phyloP scores from a whole-genome alignment of 2,888 invertebrate species.

The Drosophila sordidapex region DNA sequence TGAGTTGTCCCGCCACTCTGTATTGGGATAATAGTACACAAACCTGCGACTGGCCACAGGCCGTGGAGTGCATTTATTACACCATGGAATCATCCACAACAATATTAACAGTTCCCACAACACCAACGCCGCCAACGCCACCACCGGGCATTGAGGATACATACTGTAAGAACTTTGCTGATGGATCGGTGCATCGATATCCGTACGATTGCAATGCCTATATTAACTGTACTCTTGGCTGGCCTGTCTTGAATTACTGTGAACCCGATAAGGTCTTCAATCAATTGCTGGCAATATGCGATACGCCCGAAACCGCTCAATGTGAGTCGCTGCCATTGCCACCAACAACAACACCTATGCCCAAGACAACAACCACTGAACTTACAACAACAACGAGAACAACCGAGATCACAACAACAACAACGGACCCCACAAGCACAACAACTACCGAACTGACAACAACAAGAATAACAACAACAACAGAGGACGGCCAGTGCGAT shows the following conservation, averaged over 20 bases:
- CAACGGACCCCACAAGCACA: conserved; percentile 35
- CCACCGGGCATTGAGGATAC: conserved; percentile 49
- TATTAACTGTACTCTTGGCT: conserved; percentile 67
- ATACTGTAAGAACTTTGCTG: conserved; percentile 33
- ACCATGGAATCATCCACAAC: conserved; percentile 26
- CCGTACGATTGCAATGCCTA: conserved; percentile 74
- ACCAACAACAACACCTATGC: conserved; percentile 24
- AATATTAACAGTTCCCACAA: not conserved
- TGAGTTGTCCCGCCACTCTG: conserved; percentile 47
- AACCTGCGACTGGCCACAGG: conserved; percentile 58
- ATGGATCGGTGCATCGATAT: conserved; percentile 58
- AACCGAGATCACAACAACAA: conserved; percentile 33
- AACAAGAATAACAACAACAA: conserved; percentile 19
- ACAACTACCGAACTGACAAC: conserved; percentile 31
- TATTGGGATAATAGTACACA: conserved; percentile 67
- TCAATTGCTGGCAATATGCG: conserved; percentile 62
- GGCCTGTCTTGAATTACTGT: conserved; percentile 68
- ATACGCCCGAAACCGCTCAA: conserved; percentile 69
- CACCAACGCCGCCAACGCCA: conserved; percentile 32
- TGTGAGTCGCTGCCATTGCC: conserved; percentile 63
- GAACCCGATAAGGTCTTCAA: conserved; percentile 66
- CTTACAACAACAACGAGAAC: conserved; percentile 20
- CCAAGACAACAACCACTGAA: conserved; percentile 1
- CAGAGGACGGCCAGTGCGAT: conserved; percentile 44
- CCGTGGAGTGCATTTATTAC: conserved; percentile 50